phyloP scores from a whole-genome alignment of 2,113 vertebrate species.

The Engraulis encrasicolus region DNA sequence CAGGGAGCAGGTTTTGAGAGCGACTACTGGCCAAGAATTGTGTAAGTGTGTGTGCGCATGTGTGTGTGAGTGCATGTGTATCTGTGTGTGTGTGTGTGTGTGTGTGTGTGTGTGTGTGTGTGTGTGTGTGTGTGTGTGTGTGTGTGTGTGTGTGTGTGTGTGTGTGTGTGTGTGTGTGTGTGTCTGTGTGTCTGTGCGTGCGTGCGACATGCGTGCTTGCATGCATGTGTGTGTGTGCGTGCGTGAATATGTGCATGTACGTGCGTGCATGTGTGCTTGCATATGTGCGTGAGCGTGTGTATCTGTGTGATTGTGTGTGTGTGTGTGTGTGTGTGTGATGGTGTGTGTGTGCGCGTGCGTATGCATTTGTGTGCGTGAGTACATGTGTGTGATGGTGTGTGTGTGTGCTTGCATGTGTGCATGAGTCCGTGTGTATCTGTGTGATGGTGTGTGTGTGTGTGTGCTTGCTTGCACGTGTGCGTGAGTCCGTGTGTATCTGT shows the following conservation, averaged over 20 bases:
- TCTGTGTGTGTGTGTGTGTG: not conserved
- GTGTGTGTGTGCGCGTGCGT: no score
- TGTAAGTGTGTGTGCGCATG: not conserved
- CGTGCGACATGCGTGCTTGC: not conserved
- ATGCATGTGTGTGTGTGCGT: not conserved
- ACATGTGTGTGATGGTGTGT: not conserved
- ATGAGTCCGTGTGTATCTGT: not conserved
- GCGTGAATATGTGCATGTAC: not conserved
- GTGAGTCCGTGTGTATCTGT: not conserved
- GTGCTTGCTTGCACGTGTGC: no score
- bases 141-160: not conserved
- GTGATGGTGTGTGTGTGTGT: not conserved
- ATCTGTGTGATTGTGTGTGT: not conserved
- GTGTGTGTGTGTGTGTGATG: not conserved
- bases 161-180: not conserved
- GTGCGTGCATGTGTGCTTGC: not conserved
- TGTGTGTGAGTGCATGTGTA: not conserved
- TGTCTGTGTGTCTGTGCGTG: no score
- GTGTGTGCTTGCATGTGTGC: no score
- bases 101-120: constrained; percentile 34
- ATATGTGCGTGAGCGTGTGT: not conserved
- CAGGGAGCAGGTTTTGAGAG: constrained; percentile 29
- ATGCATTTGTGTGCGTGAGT: not conserved
- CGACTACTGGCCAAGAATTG: not conserved
- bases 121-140: no score